Base-by-base conservation (phyloP, 2,113 vertebrate species). In the Egretta garzetta region DNA sequence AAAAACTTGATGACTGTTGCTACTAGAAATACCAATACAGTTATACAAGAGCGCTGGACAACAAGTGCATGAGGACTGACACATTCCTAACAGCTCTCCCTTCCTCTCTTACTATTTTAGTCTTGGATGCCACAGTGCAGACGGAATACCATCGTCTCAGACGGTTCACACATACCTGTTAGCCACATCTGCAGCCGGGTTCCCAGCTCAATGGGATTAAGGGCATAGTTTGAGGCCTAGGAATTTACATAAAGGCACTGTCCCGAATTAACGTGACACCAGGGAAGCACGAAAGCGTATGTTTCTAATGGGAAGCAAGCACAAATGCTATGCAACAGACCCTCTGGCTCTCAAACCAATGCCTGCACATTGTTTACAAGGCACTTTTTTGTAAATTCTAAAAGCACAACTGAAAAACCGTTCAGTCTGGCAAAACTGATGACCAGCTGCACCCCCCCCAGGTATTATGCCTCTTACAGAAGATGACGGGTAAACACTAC, bases 241-340 rank as follows among this genome's bases (percentile, higher is more conserved):
- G 58, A 79, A 47, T 23, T 45, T 26, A 47, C 50, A 45, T 14
- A 47, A 85, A 28, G 20, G n/a, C 14, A 28, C 22, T 50, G 14
- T 27, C 89, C 26, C 32, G 26, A 74, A 74, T 47, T 35, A 70
- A 45, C 3, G 18, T 14, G n/a, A 37, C 33, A 49, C 27, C 50
- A 67, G 47, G 30, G 59, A 86, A 71, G 41, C 55, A 73, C 0
- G 1, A 74, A 76, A 63, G n/a, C 28, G 0, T 26, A 41, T 24
- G 1, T 50, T 62, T 49, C 60, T 59, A 37, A 80, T 8, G 23
- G 35, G 37, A 87, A 67, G 37, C 73, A 67, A 47, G 50, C 1
- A 1, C 0, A 16, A 66, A 47, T 21, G 37, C 32, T 12, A 14
- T 0, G 0, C 19, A 26, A 37, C 56, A 53, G 52, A 56, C 24